These are phyloP conservation scores for Akabosia matsudoensis DNA, from an alignment of 1,140 invertebrate genomes.

Conservation along the genomic window DNA sequence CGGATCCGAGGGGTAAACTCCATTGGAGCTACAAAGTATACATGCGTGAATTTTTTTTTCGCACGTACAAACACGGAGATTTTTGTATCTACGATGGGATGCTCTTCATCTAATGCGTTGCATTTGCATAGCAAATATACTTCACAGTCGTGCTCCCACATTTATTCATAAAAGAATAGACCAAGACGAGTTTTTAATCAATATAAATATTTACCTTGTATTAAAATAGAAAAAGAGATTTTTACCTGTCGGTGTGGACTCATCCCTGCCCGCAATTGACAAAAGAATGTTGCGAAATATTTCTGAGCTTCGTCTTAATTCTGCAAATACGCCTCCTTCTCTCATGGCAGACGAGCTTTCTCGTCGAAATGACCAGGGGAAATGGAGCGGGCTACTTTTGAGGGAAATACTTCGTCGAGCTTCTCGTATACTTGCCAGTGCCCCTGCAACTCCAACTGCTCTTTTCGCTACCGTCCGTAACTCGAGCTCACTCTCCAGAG, in stretches of 20 bases:
- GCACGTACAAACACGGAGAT: no score
- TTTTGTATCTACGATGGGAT: no score
- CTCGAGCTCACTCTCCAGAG: constrained; percentile 51
- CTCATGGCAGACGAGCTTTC: constrained; percentile 44
- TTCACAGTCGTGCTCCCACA: no score
- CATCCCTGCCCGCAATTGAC: constrained; percentile 51
- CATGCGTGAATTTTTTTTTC: no score
- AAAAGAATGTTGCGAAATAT: constrained; percentile 54
- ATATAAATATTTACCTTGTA: background rate
- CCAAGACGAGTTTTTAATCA: no score
- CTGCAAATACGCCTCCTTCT: constrained; percentile 50
- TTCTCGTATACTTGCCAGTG: constrained; percentile 47
- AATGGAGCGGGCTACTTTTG: constrained; percentile 50
- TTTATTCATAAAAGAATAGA: no score
- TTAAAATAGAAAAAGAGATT: background rate
- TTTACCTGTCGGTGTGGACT: constrained; percentile 46
- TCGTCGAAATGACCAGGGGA: constrained; percentile 43
- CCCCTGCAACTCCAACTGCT: constrained; percentile 45
- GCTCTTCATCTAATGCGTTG: no score
- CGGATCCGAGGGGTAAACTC: no score
- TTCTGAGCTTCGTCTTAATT: constrained; percentile 53
- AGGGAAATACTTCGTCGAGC: constrained; percentile 50
- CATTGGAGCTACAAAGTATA: no score
- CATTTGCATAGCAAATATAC: no score
- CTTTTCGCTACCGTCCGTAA: constrained; percentile 46